These are phyloP conservation scores for Drosophila equinoxialis DNA, from an alignment of 1,140 invertebrate species.

Conservation along the genomic window DNA sequence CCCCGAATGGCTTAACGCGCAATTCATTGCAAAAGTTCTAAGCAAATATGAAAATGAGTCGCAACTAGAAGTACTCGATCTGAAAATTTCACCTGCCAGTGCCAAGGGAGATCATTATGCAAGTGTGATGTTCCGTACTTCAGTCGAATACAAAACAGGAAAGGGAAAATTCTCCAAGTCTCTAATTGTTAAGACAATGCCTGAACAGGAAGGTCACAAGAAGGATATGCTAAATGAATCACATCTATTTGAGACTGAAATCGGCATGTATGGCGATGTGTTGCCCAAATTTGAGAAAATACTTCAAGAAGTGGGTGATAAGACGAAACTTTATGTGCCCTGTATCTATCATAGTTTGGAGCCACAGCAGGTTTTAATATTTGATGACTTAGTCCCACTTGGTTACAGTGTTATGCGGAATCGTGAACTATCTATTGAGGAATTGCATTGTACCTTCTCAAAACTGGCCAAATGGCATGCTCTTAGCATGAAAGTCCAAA, in stretches of 20 bases:
- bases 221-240: slow-evolving; percentile 53
- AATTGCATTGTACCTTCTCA: slow-evolving; percentile 29
- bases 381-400: slow-evolving; percentile 58
- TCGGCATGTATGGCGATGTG: slow-evolving; percentile 61
- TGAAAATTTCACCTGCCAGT: slow-evolving; percentile 59
- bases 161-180: slow-evolving; percentile 35
- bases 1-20: slow-evolving; percentile 57
- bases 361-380: slow-evolving; percentile 55
- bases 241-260: slow-evolving; percentile 63
- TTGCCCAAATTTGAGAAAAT: slow-evolving; percentile 65
- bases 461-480: slow-evolving; percentile 72
- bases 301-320: slow-evolving; percentile 40
- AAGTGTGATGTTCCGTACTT: slow-evolving; percentile 70
- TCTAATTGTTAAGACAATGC: slow-evolving; percentile 72
- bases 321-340: slow-evolving; percentile 28
- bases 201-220: slow-evolving; percentile 64
- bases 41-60: slow-evolving; percentile 28
- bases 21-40: slow-evolving; percentile 55
- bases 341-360: slow-evolving; percentile 57
- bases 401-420: slow-evolving; percentile 50
- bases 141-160: slow-evolving; percentile 25
- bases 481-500: slow-evolving; percentile 46
- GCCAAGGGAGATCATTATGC: slow-evolving; percentile 75
- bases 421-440: slow-evolving; percentile 37
- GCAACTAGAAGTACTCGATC: slow-evolving; percentile 33